These are phyloP conservation scores for Crotalus viridis DNA, from an alignment of 2,113 vertebrate species.

Conservation along the genomic window DNA sequence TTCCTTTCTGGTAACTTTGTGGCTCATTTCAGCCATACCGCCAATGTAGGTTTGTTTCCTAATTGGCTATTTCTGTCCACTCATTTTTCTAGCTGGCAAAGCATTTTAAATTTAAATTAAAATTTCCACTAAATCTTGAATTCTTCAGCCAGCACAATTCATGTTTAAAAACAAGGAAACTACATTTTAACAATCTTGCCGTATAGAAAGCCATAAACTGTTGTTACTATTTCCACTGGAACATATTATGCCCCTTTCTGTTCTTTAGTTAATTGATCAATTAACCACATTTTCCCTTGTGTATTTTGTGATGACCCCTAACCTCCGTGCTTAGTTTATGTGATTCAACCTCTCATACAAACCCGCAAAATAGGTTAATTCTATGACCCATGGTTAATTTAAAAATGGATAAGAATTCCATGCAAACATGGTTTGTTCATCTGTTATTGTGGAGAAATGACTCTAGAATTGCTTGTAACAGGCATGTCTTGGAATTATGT, in stretches of 20 bases:
- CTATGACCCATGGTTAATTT: background rate
- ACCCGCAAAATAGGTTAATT: background rate
- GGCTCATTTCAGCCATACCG: background rate
- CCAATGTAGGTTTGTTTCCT: background rate
- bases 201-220: constrained; percentile 37
- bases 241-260: constrained; percentile 36
- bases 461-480: background rate
- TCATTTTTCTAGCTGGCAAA: background rate
- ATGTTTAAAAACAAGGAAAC: background rate
- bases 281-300: background rate
- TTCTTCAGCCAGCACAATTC: background rate
- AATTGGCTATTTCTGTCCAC: background rate
- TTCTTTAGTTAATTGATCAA: constrained; percentile 30
- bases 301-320: background rate
- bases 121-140: background rate
- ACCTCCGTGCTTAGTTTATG: background rate
- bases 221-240: constrained; percentile 58
- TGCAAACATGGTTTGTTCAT: background rate
- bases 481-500: background rate
- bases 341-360: background rate
- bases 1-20: background rate
- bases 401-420: background rate
- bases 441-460: background rate
- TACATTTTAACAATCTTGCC: constrained; percentile 11
- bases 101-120: background rate